Conservation (phyloP, 2,113 vertebrate species). For the Thalassoma bifasciatum region DNA sequence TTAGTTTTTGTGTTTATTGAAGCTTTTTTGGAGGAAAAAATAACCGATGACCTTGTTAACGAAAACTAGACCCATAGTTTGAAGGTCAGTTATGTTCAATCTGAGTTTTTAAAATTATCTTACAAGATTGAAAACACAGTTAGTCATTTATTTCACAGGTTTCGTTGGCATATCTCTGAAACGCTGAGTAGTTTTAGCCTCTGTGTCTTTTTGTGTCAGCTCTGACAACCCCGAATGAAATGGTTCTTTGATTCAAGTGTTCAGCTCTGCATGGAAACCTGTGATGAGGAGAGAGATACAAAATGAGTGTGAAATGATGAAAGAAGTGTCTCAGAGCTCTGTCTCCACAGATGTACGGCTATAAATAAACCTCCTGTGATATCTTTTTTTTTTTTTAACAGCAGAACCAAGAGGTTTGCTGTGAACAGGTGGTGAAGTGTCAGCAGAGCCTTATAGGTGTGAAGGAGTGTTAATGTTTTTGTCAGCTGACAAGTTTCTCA, state of each 20-base stretch:
- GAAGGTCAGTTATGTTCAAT: no score
- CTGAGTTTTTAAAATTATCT: not conserved
- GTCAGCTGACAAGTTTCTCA: slow-evolving; percentile 24
- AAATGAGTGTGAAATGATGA: not conserved
- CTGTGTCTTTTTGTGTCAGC: not conserved
- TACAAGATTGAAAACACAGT: no score
- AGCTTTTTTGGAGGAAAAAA: no score
- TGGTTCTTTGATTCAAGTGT: not conserved
- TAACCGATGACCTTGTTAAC: no score
- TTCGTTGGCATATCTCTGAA: not conserved
- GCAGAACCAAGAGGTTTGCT: slow-evolving; percentile 32
- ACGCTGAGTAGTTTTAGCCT: not conserved
- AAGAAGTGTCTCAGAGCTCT: slow-evolving; percentile 13
- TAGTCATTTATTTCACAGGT: not conserved
- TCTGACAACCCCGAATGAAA: not conserved
- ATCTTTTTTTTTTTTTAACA: slow-evolving; percentile 33
- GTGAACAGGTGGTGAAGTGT: slow-evolving; percentile 52
- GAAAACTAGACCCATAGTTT: no score
- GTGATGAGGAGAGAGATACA: not conserved
- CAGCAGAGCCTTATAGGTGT: slow-evolving; percentile 38
- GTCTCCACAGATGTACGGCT: slow-evolving; percentile 30
- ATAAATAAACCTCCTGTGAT: slow-evolving; percentile 56
- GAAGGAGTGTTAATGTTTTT: slow-evolving; percentile 21
- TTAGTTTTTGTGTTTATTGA: no score
- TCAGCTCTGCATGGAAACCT: not conserved